Evolutionary conservation across 2,888 invertebrate species (phyloP), one percentile per base, ranked within the genome.

Genomic region (Rhingia campestris): DNA sequence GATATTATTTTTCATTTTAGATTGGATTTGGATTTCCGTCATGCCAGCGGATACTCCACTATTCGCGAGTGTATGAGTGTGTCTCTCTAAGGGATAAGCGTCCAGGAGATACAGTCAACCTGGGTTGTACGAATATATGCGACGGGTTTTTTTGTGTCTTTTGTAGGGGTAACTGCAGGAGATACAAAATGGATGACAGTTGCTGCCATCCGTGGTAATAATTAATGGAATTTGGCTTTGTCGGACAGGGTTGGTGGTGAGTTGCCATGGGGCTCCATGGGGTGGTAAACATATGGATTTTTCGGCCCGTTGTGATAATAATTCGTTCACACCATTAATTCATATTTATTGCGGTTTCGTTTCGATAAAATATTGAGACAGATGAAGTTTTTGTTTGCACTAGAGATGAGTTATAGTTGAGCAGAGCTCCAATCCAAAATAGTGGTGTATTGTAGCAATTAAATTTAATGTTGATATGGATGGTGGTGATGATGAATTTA

Each of bases 1-100:
- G 69, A 79, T 80, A 80, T 75, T 75, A 70, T 80, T 84, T 79
- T 74, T 74, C 74, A 74, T 84, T 70, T 58, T 70, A 70, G 74
- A 84, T 84, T 79, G 79, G 74, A 84, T 84, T 84, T 84, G 84
- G 64, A 84, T 74, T 74, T 79, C 74, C 74, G 74, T 84, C 79
- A 84, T 59, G 51, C 45, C 64, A 73, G 41, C 75, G 81, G 77
- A 76, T 72, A 61, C 58, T 64, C 56, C 61, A 47, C 45, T 45
- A 6, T 14, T 7, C 14, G 7, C 5, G 5, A 35, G n/a, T 47
- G 39, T 58, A 4, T 49, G 22, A 35, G n/a, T 47, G 33, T 58
- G 5, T 49, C 12, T 12, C 9, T 30, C 22, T 32, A 35, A 63
- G 49, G 54, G 51, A 59, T 53, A n/a, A 22, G 22, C 22, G 22